Base-by-base conservation (phyloP, 2,797 vertebrate species). In the Atherinosoma microstoma region DNA sequence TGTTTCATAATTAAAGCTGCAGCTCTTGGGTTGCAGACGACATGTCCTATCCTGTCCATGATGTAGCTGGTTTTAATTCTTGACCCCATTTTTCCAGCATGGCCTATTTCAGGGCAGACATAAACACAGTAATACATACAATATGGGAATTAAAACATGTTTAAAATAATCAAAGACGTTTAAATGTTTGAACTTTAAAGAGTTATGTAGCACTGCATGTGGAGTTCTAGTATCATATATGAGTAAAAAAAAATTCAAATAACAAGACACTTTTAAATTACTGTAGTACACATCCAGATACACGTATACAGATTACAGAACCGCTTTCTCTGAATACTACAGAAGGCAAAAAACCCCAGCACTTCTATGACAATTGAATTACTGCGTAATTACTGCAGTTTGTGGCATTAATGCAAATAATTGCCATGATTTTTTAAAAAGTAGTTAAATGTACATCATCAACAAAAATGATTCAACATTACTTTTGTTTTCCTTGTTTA, bases 1-100 rank as follows among this genome's bases (percentile, higher is more conserved):
- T 42, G 80, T 91, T 94, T 90, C 84, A 93, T 92, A 92, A 94
- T 91, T 84, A 72, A 91, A 80, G 78, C 59, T 36, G 76, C n/a
- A 38, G 73, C 63, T 80, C 82, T 92, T 71, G 5, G 70, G 83
- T 91, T 92, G 68, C 90, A 80, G 73, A 83, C 67, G 32, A 69
- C 18, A 45, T 86, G 73, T 88, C 58, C 64, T 40, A 70, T 79
- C 79, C 86, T 75, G 60, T 70, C 79, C 79, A 59, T 12, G 53
- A 45, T 13, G 1, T 58, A 30, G 56, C 58, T 30, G 62, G 63
- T 65, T 40, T 34, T 42, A 63, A 29, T 57, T 78, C 80, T 71
- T 89, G 78, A 91, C 83, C 91, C 75, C 70, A 34, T 83, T 91
- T 70, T 29, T 8, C 53, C 34, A 45, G 58, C 63, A 24, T 53